Evolutionary conservation across 2,888 invertebrate genomes (phyloP).

Genomic region (Hypselothyrea guttata): DNA sequence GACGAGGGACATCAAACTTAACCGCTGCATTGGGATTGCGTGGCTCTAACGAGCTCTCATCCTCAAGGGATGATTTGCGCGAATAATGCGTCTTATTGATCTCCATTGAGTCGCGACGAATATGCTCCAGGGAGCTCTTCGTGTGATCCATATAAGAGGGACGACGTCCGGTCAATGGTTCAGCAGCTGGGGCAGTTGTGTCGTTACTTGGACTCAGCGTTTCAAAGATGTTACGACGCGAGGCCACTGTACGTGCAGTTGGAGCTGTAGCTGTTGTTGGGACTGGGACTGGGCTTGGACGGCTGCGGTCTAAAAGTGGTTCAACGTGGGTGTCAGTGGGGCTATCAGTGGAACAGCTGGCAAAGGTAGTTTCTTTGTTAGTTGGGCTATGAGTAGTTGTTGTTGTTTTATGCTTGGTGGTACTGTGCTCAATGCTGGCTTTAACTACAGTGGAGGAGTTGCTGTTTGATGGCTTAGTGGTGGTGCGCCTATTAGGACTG

Average conservation of each 20-base stretch:
- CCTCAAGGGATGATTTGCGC: slow-evolving; percentile 78
- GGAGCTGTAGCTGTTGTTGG: slow-evolving; percentile 1
- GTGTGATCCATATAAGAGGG: slow-evolving; percentile 83
- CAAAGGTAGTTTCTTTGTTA: slow-evolving; percentile 47
- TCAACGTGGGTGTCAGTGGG: slow-evolving; percentile 65
- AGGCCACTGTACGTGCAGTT: slow-evolving; percentile 74
- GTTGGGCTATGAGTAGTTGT: slow-evolving; percentile 52
- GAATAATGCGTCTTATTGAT: slow-evolving; percentile 78
- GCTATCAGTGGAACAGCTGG: slow-evolving; percentile 51
- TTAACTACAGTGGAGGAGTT: slow-evolving; percentile 48
- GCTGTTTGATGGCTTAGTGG: slow-evolving; percentile 9
- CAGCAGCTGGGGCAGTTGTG: slow-evolving; percentile 9
- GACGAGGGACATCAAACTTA: slow-evolving; percentile 87
- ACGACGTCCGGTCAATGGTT: slow-evolving; percentile 55
- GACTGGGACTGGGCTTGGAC: slow-evolving; percentile 11
- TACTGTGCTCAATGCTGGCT: slow-evolving; percentile 73
- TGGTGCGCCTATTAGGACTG: neutral
- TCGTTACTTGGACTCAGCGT: slow-evolving; percentile 33
- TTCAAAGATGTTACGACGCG: slow-evolving; percentile 80
- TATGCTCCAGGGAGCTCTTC: slow-evolving; percentile 81
- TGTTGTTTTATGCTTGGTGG: slow-evolving; percentile 45
- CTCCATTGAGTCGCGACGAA: slow-evolving; percentile 80
- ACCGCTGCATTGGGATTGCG: slow-evolving; percentile 83
- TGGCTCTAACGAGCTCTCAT: slow-evolving; percentile 79
- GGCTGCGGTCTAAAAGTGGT: slow-evolving; percentile 69